A percentile compares a stretch with the other conserved stretches of the same genome.
Conservation (phyloP, 2,113 vertebrate genomes). For the Sapayoa aenigma region DNA sequence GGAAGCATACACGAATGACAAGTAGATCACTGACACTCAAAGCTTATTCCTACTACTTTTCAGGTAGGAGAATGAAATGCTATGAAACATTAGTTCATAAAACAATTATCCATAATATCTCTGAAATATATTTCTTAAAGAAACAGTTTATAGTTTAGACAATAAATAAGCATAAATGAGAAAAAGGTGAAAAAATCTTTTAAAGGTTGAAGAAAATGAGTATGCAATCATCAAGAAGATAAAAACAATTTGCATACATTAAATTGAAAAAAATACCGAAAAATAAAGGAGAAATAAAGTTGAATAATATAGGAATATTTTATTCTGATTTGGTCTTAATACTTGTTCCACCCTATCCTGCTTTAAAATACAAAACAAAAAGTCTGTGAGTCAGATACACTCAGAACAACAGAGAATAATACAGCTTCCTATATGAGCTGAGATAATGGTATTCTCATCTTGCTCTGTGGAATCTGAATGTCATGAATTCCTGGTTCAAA, state of each 20-base stretch:
- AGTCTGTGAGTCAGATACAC: background rate
- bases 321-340: background rate
- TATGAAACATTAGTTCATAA: background rate
- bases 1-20: background rate
- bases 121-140: background rate
- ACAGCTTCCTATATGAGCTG: background rate
- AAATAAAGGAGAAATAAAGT: background rate
- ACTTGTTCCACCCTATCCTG: background rate
- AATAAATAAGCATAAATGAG: background rate
- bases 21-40: background rate
- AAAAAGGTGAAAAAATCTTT: background rate
- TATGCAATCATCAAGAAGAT: background rate
- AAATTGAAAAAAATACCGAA: background rate
- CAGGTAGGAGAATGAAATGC: background rate
- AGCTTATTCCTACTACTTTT: background rate
- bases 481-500: slow-evolving; percentile 34
- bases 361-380: background rate
- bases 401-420: background rate
- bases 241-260: background rate
- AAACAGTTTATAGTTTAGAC: background rate
- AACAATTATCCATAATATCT: background rate
- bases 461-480: slow-evolving; percentile 37
- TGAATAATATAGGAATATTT: background rate
- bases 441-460: background rate
- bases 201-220: background rate